These are phyloP conservation scores for Bombus difficillimus DNA, from an alignment of 1,140 invertebrate genomes.

Conservation along the genomic window DNA sequence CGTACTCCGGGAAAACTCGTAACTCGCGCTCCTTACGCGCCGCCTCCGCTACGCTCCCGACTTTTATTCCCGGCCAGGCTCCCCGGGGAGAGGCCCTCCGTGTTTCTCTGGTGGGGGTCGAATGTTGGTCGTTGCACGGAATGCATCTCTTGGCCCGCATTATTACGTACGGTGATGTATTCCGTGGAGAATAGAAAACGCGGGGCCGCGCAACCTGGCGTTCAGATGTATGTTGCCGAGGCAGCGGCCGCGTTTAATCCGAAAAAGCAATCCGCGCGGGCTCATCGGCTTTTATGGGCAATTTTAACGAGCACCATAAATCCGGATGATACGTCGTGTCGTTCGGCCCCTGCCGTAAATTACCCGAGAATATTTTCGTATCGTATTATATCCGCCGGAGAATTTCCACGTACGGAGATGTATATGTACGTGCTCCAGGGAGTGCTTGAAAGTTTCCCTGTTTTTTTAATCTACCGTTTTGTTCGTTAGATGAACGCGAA, in stretches of 20 bases:
- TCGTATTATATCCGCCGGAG: conserved; percentile 10
- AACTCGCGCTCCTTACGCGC: conserved; percentile 8
- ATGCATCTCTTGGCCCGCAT: conserved; percentile 29
- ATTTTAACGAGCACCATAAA: conserved; percentile 49
- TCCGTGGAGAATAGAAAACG: conserved; percentile 11
- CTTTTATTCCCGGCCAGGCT: conserved; percentile 19
- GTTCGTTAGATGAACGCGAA: no score
- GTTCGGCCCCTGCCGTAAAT: conserved; percentile 29
- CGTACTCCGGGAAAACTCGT: background rate
- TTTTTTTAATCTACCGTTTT: background rate
- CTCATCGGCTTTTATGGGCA: conserved; percentile 38
- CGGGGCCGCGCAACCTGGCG: background rate
- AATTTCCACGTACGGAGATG: background rate
- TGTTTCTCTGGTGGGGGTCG: background rate
- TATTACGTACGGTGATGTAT: conserved; percentile 14
- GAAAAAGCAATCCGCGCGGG: conserved; percentile 47
- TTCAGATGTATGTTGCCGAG: background rate
- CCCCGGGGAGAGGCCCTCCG: background rate
- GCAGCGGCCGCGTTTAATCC: conserved; percentile 38
- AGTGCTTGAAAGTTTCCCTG: background rate
- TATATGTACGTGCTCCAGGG: no score
- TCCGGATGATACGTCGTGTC: conserved; percentile 39
- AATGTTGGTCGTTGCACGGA: conserved; percentile 30
- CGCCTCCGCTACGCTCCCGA: background rate
- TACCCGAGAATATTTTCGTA: conserved; percentile 34